A percentile compares a stretch with the other conserved stretches of the same genome.
phyloP scores from a whole-genome alignment of 2,888 invertebrate species.

The Dusona sp. region DNA sequence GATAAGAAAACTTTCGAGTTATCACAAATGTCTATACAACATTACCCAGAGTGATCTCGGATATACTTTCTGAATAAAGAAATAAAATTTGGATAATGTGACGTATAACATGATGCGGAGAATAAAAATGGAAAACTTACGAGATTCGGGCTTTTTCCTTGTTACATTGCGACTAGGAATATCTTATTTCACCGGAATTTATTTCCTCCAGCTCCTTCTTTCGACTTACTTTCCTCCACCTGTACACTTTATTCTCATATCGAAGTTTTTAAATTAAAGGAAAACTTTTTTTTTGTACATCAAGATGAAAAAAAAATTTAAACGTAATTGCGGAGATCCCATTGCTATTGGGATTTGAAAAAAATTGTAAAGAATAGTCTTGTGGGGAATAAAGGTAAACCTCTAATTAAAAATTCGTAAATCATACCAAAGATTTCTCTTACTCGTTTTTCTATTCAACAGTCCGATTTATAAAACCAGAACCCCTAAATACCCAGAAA shows the following conservation, averaged over 20 bases:
- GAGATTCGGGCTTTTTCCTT: background rate
- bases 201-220: background rate
- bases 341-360: background rate
- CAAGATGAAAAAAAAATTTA: background rate
- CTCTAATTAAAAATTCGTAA: background rate
- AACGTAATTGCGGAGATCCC: background rate
- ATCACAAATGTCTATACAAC: conserved; percentile 40
- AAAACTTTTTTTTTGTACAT: background rate
- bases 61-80: background rate
- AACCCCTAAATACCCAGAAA: background rate
- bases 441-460: background rate
- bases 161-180: background rate
- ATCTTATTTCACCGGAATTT: background rate
- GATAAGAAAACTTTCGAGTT: conserved; percentile 47
- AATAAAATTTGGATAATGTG: conserved; percentile 10
- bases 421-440: too few relatives aligned
- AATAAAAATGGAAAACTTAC: background rate
- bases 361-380: background rate
- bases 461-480: background rate
- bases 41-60: background rate
- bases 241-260: background rate
- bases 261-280: background rate
- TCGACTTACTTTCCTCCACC: background rate
- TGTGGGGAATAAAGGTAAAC: background rate
- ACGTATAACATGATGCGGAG: conserved; percentile 11